Evolutionary conservation across 2,888 invertebrate genomes (phyloP), one percentile per base, ranked within the genome.

Genomic region (Acrobasis consociella): DNA sequence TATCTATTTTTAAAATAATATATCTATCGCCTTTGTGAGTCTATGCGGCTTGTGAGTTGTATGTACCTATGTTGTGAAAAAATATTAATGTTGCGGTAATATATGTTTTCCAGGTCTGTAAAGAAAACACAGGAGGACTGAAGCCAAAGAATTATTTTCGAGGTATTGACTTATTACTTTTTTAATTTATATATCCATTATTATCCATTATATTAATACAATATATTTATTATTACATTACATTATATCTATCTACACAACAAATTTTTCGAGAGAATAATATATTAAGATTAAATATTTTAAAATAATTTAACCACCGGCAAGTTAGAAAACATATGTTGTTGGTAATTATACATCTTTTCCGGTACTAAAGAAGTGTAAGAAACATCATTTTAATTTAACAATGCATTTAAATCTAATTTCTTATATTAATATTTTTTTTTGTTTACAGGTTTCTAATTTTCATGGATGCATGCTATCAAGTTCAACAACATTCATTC

Each of bases 91-190:
- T 39, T 62, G 49, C 7, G n/a, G 13, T 46, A 46, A 66, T 68
- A 67, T 74, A 69, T 79, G 69, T 82, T 78, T 88, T 86, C 74
- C 87, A 91, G 91, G 91, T 89, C 89, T 91, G 88, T 91, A 91
- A 89, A 81, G 84, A 77, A 69, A 72, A 63, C 63, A 64, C 22
- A 67, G 71, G 75, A 79, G 81, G 82, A 85, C 77, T 74, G 68
- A 72, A 74, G 78, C 74, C 74, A 75, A 84, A 84, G 85, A 87
- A 80, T 51, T 65, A 11, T 49, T 5, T 38, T 42, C 55, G 50
- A 37, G 59, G 22, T 37, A 58, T 42, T 22, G 38, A 58, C 13
- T 15, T 38, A 53, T 1, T 17, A 52, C 1, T 13, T 22, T 59
- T 38, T 37, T 31, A 16, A 56, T 31, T 7, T 31, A 7, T 7